These are phyloP conservation scores for Schizopygopsis malacanthus DNA, from an alignment of 2,797 vertebrate species.

Conservation along the genomic window DNA sequence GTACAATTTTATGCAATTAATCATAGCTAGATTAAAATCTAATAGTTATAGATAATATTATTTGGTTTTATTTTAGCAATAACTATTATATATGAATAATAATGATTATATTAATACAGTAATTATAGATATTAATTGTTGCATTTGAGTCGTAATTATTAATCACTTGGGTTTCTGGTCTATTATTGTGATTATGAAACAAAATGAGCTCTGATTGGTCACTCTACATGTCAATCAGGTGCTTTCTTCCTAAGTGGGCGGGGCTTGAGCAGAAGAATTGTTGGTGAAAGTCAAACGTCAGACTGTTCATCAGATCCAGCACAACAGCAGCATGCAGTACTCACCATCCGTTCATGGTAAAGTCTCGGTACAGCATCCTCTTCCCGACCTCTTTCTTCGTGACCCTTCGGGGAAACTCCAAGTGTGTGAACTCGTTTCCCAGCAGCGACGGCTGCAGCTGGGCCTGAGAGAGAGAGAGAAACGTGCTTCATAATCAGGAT, in stretches of 20 bases:
- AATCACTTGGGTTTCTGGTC: background rate
- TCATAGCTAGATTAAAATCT: background rate
- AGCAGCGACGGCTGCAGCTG: slow-evolving; percentile 97
- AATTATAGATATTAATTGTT: background rate
- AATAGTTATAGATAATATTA: background rate
- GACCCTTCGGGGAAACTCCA: slow-evolving; percentile 97
- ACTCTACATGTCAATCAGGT: background rate
- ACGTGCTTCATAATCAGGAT: background rate
- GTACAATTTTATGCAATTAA: background rate
- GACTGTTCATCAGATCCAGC: background rate
- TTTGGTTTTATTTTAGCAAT: background rate
- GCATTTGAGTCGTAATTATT: background rate
- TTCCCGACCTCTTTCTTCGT: slow-evolving; percentile 97
- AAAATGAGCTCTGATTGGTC: background rate
- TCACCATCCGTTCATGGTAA: slow-evolving; percentile 99
- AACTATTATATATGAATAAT: background rate
- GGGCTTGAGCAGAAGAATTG: background rate
- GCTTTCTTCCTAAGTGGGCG: background rate
- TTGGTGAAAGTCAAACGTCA: background rate
- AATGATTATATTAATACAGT: background rate
- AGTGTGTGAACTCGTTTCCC: slow-evolving; percentile 97
- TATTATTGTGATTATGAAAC: background rate
- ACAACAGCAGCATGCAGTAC: slow-evolving; percentile 52
- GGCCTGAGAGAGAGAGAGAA: slow-evolving; percentile 76
- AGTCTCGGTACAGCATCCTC: slow-evolving; percentile 96